phyloP scores from a whole-genome alignment of 2,113 vertebrate species.

The Poecile atricapillus region DNA sequence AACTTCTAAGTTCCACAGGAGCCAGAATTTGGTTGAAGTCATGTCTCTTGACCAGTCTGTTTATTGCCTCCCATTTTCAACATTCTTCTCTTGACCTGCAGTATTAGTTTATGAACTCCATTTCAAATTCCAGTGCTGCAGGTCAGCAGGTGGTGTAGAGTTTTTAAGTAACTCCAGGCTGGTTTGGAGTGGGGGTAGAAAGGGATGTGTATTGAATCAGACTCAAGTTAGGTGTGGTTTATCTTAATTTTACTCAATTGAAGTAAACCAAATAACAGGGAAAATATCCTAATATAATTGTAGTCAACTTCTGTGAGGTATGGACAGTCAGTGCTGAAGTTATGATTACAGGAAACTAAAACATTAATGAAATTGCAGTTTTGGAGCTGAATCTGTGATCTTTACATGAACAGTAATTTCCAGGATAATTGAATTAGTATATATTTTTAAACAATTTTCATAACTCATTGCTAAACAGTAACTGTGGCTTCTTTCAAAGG shows the following conservation, averaged over 20 bases:
- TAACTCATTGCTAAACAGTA: not conserved
- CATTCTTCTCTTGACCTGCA: conserved; percentile 60
- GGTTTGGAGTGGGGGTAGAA: conserved; percentile 43
- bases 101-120: conserved; percentile 49
- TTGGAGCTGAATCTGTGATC: not conserved
- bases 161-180: conserved; percentile 60
- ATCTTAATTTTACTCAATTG: conserved; percentile 53
- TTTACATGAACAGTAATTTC: not conserved
- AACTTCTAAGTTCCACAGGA: conserved; percentile 24
- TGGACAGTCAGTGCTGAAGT: not conserved
- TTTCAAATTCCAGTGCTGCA: conserved; percentile 56
- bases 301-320: conserved; percentile 9
- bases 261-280: conserved; percentile 45
- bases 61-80: conserved; percentile 62
- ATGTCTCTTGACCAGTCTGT: conserved; percentile 8
- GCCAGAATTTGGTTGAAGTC: conserved; percentile 26
- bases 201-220: conserved; percentile 38
- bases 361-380: not conserved
- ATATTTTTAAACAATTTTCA: not conserved
- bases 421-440: not conserved
- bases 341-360: not conserved
- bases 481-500: not conserved
- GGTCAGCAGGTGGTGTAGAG: conserved; percentile 43
- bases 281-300: conserved; percentile 16
- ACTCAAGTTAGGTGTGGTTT: conserved; percentile 49